Base-by-base conservation (phyloP, 2,113 vertebrate species). In the Laticauda laticaudata region DNA sequence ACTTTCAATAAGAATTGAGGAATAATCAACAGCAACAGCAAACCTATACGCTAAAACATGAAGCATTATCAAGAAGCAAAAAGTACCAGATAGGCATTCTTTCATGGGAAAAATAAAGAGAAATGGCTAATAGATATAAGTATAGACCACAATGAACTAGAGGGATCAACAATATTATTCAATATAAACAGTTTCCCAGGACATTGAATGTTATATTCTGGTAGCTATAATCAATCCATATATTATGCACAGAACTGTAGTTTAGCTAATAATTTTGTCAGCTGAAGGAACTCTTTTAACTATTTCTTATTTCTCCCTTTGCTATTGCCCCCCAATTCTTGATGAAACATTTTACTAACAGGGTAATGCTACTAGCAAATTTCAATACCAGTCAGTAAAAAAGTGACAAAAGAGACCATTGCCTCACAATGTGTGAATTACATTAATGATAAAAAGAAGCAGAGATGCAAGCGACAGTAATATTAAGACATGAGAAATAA, bases 1-100 rank as follows among this genome's bases (percentile, higher is more conserved):
- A 18, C 24, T 21, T 87, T 91, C 92, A 91, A 93, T 94, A 94
- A 0, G 57, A 54, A 88, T 23, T 0, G 94, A 93, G 91, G 89
- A 53, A 57, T 86, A 56, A n/a, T 43, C 24, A 57, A 18, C 12
- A 29, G 39, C 9, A 3, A 9, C 4, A 43, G 21, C 90, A 91
- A 86, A 81, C 39, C 3, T 57, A 10, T 86, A 24, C 11, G 6
- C 20, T 45, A 45, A 15, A 86, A 87, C 8, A 91, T 24, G 34
- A 85, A 24, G 5, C 21, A 24, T 14, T 91, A 56, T 55, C 90
- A 45, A 57, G 45, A 14, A 45, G 15, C 54, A 29, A 51, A 24
- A 51, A 90, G 75, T 7, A 51, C 4, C 29, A 15, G 20, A 20
- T 34, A 14, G 8, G 39, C 11, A 85, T 26, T 39, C 53, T 53